These are phyloP conservation scores for Grammomys surdaster DNA, from an alignment of 2,113 vertebrate genomes.

Conservation along the genomic window DNA sequence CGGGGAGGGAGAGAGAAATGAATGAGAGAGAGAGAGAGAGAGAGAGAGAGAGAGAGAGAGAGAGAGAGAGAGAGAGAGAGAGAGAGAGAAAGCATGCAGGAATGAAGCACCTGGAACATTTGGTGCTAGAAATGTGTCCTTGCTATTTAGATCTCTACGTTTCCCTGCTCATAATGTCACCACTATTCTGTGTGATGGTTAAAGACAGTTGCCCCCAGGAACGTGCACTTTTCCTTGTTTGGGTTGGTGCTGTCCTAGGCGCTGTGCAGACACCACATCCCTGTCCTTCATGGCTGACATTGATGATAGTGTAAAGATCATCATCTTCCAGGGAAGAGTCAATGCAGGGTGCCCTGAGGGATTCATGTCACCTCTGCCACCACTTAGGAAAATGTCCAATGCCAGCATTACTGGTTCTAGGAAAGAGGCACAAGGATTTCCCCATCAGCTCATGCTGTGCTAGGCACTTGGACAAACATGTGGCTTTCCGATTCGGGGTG, in stretches of 20 bases:
- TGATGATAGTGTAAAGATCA: not conserved
- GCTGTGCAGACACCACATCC: not conserved
- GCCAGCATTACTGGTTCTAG: not conserved
- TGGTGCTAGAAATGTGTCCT: not conserved
- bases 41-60: too few relatives aligned
- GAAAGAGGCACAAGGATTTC: not conserved
- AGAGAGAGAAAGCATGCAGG: not conserved
- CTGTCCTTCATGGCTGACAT: not conserved
- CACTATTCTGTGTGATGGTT: not conserved
- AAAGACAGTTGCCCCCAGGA: constrained; percentile 13
- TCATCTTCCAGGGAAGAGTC: not conserved
- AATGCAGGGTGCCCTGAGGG: not conserved
- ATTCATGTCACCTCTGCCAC: constrained; percentile 23
- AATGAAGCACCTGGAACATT: not conserved
- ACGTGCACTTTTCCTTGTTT: not conserved
- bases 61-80: too few relatives aligned
- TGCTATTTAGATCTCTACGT: not conserved
- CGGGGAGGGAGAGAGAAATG: not conserved
- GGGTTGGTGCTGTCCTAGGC: not conserved
- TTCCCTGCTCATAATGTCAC: not conserved
- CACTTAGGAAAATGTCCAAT: not conserved
- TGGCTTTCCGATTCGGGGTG: not conserved
- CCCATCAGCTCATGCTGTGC: not conserved
- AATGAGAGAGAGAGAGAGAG: not conserved
- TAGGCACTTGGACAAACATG: not conserved